phyloP scores from a whole-genome alignment of 2,797 vertebrate genomes.

The Rhinogobio ventralis region DNA sequence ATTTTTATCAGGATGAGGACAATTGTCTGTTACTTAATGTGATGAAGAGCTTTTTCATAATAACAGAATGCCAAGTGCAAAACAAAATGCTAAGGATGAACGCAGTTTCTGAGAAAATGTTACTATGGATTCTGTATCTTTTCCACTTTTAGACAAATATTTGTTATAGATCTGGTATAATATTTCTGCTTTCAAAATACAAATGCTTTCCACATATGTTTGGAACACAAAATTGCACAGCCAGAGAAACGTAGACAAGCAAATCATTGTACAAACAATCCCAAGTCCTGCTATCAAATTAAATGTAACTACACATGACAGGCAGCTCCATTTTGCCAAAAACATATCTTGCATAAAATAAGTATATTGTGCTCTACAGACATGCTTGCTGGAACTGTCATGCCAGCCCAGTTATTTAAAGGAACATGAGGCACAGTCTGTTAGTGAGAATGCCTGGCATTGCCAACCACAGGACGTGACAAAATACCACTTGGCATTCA shows the following conservation, averaged over 20 bases:
- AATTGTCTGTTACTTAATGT: slow-evolving; percentile 23
- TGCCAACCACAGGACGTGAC: slow-evolving; percentile 70
- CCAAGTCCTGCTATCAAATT: slow-evolving; percentile 66
- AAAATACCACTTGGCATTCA: slow-evolving; percentile 69
- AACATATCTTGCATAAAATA: slow-evolving; percentile 70
- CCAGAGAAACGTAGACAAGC: slow-evolving; percentile 61
- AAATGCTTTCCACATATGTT: slow-evolving; percentile 62
- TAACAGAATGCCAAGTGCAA: slow-evolving; percentile 11
- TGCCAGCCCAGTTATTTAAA: slow-evolving; percentile 63
- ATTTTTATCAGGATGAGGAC: slow-evolving; percentile 28
- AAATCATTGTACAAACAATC: slow-evolving; percentile 64
- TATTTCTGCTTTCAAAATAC: too few species aligned
- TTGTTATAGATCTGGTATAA: slow-evolving; percentile 25
- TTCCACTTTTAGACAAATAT: slow-evolving; percentile 16
- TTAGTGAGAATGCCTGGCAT: slow-evolving; percentile 59
- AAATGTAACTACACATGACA: slow-evolving; percentile 66
- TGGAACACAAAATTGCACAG: slow-evolving; percentile 59
- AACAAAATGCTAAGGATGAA: not conserved
- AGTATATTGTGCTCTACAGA: slow-evolving; percentile 66
- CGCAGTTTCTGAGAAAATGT: not conserved
- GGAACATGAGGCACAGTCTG: slow-evolving; percentile 65
- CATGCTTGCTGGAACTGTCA: slow-evolving; percentile 62
- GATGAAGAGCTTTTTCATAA: not conserved
- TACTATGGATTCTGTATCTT: not conserved
- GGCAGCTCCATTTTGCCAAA: slow-evolving; percentile 68